phyloP scores from a whole-genome alignment of 64 coral and sea anemone genomes.

The Montipora efflorescens region DNA sequence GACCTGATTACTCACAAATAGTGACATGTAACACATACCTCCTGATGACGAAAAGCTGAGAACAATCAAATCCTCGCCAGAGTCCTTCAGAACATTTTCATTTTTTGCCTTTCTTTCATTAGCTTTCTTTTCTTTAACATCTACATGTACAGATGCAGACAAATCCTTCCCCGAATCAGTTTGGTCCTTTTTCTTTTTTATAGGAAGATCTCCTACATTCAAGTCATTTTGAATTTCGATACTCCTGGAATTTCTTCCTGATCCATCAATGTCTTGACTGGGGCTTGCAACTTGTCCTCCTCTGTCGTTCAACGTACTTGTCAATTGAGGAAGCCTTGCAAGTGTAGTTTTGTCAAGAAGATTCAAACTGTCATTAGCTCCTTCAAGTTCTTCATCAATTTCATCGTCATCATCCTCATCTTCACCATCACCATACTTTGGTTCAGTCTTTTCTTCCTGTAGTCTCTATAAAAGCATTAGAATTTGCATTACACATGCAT shows the following conservation, averaged over 20 bases:
- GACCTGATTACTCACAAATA: not conserved
- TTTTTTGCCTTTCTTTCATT: conserved; percentile 6
- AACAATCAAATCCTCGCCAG: conserved; percentile 70
- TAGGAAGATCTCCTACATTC: not conserved
- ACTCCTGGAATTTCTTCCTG: not conserved
- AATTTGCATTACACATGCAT: too few species aligned
- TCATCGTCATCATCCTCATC: conserved; percentile 70
- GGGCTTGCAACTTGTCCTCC: not conserved
- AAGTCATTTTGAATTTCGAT: not conserved
- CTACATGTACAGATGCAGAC: not conserved
- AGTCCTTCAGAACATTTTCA: not conserved
- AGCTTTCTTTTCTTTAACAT: conserved; percentile 13
- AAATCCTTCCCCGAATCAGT: not conserved
- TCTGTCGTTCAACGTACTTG: not conserved
- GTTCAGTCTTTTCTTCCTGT: conserved; percentile 18
- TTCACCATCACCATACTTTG: not conserved
- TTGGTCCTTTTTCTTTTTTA: not conserved
- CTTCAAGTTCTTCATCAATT: conserved; percentile 90
- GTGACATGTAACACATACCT: not conserved
- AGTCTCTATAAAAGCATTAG: conserved; percentile 52
- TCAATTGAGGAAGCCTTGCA: conserved; percentile 74
- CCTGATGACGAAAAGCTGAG: conserved; percentile 60
- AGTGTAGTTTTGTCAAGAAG: conserved; percentile 64
- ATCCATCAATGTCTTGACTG: not conserved
- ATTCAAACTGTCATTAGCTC: conserved; percentile 83